These are phyloP conservation scores for Sminthopsis crassicaudata DNA, from an alignment of 2,113 vertebrate genomes.

Conservation along the genomic window DNA sequence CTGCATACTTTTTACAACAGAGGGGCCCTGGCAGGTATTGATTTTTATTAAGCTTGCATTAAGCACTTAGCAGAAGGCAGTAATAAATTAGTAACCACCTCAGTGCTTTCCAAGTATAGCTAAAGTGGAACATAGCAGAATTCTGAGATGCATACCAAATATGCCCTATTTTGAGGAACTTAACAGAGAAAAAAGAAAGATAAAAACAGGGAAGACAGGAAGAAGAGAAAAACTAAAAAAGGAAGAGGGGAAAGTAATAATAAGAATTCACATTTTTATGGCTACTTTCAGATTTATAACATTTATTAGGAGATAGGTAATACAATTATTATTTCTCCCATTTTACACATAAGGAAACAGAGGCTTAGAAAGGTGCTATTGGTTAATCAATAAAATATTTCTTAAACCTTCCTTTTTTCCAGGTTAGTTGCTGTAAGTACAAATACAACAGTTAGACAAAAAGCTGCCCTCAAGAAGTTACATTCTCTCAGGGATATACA, in stretches of 20 bases:
- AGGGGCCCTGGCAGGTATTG: conserved; percentile 52
- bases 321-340: not conserved
- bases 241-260: conserved; percentile 28
- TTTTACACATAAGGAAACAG: not conserved
- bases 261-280: not conserved
- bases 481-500: not conserved
- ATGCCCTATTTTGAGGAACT: not conserved
- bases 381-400: not conserved
- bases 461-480: not conserved
- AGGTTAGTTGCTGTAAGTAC: not conserved
- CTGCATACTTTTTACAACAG: conserved; percentile 55
- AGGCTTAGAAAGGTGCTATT: not conserved
- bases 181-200: not conserved
- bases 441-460: not conserved
- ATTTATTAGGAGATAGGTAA: not conserved
- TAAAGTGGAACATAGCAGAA: conserved; percentile 63
- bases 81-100: conserved; percentile 76
- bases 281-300: not conserved
- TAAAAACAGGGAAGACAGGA: not conserved
- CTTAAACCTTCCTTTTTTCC: not conserved
- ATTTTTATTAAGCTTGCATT: conserved; percentile 75
- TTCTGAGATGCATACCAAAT: not conserved
- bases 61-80: conserved; percentile 74
- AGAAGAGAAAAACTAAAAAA: conserved; percentile 19
- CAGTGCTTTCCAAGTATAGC: conserved; percentile 60